Evolutionary conservation across 1,140 invertebrate genomes (phyloP).

Genomic region (Meloidogyne hapla): DNA sequence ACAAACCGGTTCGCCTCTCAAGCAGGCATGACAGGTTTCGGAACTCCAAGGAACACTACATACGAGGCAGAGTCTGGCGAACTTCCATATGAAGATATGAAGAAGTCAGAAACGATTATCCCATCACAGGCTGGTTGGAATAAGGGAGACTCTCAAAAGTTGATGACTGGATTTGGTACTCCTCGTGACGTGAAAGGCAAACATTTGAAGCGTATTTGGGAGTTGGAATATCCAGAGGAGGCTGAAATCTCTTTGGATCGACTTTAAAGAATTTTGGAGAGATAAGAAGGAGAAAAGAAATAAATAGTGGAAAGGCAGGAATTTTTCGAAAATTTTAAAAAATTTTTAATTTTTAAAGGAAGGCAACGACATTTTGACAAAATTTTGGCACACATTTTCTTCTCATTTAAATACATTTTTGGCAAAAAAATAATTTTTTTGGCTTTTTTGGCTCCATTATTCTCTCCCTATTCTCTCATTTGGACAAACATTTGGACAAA

Average conservation of each 20-base stretch:
- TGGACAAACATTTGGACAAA: neutral
- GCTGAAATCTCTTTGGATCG: conserved; percentile 58
- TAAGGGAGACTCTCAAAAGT: conserved; percentile 64
- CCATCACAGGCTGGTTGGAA: conserved; percentile 64
- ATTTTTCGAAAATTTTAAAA: neutral
- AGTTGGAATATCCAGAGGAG: conserved; percentile 59
- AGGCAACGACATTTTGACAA: neutral
- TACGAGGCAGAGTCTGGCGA: conserved; percentile 63
- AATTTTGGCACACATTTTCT: no score
- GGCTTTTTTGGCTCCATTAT: neutral
- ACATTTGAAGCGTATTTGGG: conserved; percentile 61
- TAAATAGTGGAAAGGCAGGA: neutral
- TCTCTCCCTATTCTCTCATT: neutral
- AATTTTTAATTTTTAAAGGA: neutral
- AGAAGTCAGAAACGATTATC: conserved; percentile 64
- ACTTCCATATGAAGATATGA: conserved; percentile 64
- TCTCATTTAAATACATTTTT: neutral
- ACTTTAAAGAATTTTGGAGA: conserved; percentile 34
- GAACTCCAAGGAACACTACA: conserved; percentile 62
- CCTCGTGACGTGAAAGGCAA: conserved; percentile 60
- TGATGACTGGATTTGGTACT: conserved; percentile 56
- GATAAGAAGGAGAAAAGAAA: neutral
- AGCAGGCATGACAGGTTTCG: conserved; percentile 63
- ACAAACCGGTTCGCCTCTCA: conserved; percentile 61
- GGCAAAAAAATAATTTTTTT: neutral